A percentile compares a stretch with the other conserved stretches of the same genome.
Evolutionary conservation across 1,140 invertebrate species (phyloP).

Genomic region (Samia ricini): DNA sequence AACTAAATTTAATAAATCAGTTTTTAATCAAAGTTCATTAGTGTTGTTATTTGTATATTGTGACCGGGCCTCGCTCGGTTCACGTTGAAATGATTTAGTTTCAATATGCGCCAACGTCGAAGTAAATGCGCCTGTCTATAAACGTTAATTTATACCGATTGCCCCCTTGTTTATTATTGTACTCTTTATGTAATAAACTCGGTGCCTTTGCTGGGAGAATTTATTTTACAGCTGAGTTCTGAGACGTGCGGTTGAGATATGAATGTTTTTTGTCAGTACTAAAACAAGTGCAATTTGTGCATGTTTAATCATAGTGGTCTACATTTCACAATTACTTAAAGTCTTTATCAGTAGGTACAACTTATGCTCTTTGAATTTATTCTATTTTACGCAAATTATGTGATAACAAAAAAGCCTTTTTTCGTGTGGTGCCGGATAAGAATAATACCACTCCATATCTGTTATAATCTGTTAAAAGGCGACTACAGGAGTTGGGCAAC

Average conservation of each 20-base stretch:
- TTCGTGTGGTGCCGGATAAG: no score
- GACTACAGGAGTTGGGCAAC: no score
- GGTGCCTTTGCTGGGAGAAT: constrained; percentile 46
- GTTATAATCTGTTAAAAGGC: no score
- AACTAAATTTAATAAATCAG: constrained; percentile 40
- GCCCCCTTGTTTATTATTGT: constrained; percentile 56
- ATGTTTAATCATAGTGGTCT: neutral
- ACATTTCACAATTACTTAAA: neutral
- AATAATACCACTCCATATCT: no score
- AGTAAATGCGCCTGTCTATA: constrained; percentile 50
- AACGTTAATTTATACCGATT: constrained; percentile 58
- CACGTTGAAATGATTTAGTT: constrained; percentile 66
- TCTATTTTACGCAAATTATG: no score
- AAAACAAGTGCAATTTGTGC: neutral
- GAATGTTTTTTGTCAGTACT: constrained; percentile 17
- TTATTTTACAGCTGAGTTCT: constrained; percentile 42
- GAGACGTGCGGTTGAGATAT: constrained; percentile 23
- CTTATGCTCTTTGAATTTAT: no score
- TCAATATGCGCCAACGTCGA: constrained; percentile 55
- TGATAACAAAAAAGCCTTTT: no score
- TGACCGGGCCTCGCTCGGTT: constrained; percentile 25
- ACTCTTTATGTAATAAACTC: constrained; percentile 50
- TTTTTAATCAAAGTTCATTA: constrained; percentile 67
- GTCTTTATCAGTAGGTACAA: no score
- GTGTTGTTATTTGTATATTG: constrained; percentile 50